Evolutionary conservation across 2,888 invertebrate genomes (phyloP), one percentile per base, ranked within the genome.

Genomic region (Dryobota labecula): DNA sequence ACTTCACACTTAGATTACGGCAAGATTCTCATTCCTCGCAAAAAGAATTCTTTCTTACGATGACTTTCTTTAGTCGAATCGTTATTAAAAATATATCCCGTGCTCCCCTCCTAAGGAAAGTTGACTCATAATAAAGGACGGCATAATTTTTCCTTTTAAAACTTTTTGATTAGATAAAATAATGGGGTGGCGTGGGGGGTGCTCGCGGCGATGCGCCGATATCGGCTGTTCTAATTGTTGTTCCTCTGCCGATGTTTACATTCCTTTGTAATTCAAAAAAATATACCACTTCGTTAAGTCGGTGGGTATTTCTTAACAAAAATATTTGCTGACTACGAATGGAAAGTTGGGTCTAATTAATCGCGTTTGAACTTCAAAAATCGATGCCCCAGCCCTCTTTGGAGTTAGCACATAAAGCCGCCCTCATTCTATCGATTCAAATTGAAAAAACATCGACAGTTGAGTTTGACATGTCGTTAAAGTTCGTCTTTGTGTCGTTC

Each of bases 111-210:
- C 89, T 80, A 90, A 94, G 92, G 94, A 95, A 95, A 96, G 94
- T 95, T 95, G 95, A 94, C 94, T 96, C 94, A 95, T 95, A 95
- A 95, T 95, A 96, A 95, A 95, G 95, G 95, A 94, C 92, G 92
- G 96, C 91, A 96, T 96, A 96, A 96, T 96, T 96, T 96, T 96
- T 96, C 95, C 95, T 95, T 96, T 96, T 96, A 96, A 96, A 96
- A 96, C 95, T 96, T 96, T 96, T 96, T 96, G 96, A 96, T 96
- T 96, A 96, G 96, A 96, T 96, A 95, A 96, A 96, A 96, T 96
- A 96, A 95, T 94, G 94, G 96, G 95, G 96, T 93, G 95, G 93
- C 86, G 84, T 86, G 90, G 90, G 93, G 93, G 92, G 91, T 80
- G 91, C 94, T 90, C 91, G 90, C 91, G 92, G 94, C 94, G 89